Conservation (phyloP, 2,888 invertebrate genomes). For the Eupithecia vulgata region DNA sequence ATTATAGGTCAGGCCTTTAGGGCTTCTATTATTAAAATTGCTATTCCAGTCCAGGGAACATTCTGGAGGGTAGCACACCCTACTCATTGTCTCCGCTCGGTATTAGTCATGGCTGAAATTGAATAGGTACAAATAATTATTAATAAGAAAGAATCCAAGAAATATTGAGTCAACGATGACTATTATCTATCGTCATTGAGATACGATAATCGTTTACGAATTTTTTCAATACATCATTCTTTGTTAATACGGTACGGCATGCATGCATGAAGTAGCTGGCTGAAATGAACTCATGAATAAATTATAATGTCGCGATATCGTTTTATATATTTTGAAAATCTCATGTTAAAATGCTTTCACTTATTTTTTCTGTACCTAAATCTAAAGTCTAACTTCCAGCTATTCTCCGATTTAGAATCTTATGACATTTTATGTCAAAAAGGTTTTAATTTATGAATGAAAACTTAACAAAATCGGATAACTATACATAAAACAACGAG, state of each 20-base stretch:
- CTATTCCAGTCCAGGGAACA: neutral
- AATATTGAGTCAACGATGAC: constrained; percentile 5
- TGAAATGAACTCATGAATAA: neutral
- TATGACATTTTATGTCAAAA: no score
- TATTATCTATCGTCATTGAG: neutral
- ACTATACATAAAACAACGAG: no score
- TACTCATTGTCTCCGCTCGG: neutral
- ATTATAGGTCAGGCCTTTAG: neutral
- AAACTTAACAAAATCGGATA: no score
- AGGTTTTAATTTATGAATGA: no score
- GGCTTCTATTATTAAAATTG: neutral
- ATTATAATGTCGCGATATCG: neutral
- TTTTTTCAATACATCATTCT: neutral
- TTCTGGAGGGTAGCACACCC: constrained; percentile 4
- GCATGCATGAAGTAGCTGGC: no score
- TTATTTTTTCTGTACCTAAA: neutral
- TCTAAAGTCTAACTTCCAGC: neutral
- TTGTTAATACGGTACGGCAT: no score
- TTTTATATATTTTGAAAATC: neutral
- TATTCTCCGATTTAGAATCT: no score
- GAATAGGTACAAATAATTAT: neutral
- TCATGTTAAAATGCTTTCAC: neutral
- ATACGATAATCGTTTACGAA: neutral
- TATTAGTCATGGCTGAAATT: constrained; percentile 6
- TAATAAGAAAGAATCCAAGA: neutral